phyloP scores from a whole-genome alignment of 2,113 vertebrate species.

The Petromus typicus region DNA sequence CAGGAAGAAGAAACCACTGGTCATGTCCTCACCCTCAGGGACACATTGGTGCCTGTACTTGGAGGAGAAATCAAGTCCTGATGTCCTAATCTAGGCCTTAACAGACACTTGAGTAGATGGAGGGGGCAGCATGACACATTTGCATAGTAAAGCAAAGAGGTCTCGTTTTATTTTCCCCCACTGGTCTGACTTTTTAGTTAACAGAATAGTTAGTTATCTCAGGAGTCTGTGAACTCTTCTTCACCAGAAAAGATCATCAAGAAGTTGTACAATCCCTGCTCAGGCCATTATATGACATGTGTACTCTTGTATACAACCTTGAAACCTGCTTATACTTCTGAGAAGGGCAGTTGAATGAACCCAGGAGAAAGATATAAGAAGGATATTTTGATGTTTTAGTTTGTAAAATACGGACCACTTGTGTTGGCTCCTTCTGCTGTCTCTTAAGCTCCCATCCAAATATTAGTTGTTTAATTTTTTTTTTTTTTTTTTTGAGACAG shows the following conservation, averaged over 20 bases:
- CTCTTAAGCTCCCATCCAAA: background rate
- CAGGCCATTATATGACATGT: background rate
- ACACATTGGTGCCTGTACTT: background rate
- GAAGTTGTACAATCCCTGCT: background rate
- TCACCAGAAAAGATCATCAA: background rate
- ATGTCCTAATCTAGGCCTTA: background rate
- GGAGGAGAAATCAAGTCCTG: background rate
- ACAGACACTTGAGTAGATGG: background rate
- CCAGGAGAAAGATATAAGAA: background rate
- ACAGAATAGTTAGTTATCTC: background rate
- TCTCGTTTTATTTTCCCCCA: background rate
- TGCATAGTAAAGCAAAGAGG: background rate
- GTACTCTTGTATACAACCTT: background rate
- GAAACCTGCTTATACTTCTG: background rate
- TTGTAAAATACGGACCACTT: background rate
- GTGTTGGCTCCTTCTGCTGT: background rate
- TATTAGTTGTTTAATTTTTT: background rate
- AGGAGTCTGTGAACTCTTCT: background rate
- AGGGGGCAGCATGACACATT: background rate
- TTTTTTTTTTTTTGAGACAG: no score
- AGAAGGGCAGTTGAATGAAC: background rate
- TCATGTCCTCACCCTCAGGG: background rate
- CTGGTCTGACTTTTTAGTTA: background rate
- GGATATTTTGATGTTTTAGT: background rate
- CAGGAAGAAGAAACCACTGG: background rate